Conservation (phyloP, 2,797 vertebrate species). For the Accipiter minullus region DNA sequence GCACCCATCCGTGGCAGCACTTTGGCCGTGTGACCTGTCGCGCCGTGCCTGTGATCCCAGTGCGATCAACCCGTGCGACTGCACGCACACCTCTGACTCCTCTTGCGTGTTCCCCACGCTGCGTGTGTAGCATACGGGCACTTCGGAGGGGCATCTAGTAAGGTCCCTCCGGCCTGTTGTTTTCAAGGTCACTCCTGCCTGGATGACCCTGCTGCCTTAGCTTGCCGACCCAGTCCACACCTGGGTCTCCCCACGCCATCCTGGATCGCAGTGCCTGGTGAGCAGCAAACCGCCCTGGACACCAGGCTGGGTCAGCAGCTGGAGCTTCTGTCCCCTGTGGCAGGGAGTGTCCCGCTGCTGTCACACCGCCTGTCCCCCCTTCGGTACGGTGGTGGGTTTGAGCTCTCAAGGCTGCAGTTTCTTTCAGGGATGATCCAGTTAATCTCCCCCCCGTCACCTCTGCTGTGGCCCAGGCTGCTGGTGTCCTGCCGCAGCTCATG, state of each 20-base stretch:
- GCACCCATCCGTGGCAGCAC: too few species aligned
- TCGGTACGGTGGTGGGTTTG: rapidly evolving
- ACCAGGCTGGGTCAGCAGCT: not conserved
- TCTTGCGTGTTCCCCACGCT: too few species aligned
- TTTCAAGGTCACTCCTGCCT: not conserved
- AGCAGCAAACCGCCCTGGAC: not conserved
- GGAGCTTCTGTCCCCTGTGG: not conserved
- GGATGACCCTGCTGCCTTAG: not conserved
- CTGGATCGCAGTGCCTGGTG: not conserved
- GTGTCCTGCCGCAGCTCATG: not conserved
- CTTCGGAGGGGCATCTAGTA: not conserved
- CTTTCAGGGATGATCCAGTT: not conserved
- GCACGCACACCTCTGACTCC: not conserved
- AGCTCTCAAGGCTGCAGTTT: not conserved
- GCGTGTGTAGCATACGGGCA: rapidly evolving
- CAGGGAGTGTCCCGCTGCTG: not conserved
- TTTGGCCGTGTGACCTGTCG: not conserved
- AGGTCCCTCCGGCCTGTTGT: not conserved
- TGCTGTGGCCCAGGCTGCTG: not conserved
- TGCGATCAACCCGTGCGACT: rapidly evolving
- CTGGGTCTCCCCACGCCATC: too few species aligned
- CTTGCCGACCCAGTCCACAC: not conserved
- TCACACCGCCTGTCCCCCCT: not conserved
- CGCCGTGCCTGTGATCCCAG: not conserved
- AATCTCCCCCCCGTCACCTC: not conserved